These are phyloP conservation scores for Lithophane leautieri DNA, from an alignment of 2,888 invertebrate genomes.

Conservation along the genomic window DNA sequence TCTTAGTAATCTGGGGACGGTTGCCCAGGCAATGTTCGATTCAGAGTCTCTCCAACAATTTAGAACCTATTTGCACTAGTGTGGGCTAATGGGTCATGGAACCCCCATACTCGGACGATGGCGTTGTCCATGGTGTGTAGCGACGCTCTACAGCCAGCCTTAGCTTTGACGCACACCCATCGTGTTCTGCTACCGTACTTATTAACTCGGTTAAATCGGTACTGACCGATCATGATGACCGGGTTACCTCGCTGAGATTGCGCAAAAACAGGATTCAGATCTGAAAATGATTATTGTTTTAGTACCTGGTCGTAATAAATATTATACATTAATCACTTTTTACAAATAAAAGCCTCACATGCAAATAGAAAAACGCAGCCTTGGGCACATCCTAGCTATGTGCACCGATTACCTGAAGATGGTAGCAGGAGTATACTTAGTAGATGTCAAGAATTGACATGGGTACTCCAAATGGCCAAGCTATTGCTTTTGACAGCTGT, in stretches of 20 bases:
- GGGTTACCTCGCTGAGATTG: conserved; percentile 87
- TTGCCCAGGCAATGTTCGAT: neutral
- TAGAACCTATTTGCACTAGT: conserved; percentile 86
- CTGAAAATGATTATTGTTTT: conserved; percentile 77
- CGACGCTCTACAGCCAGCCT: conserved; percentile 86
- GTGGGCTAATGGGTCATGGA: conserved; percentile 86
- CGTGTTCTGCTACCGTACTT: conserved; percentile 85
- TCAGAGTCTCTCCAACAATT: conserved; percentile 14
- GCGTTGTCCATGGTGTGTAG: conserved; percentile 87
- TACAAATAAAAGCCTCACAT: neutral
- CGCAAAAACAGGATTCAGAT: conserved; percentile 86
- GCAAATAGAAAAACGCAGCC: neutral
- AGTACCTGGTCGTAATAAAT: conserved; percentile 55
- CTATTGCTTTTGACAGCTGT: too few species aligned
- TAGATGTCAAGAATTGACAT: neutral
- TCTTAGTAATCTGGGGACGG: conserved; percentile 16
- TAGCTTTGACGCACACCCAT: conserved; percentile 88
- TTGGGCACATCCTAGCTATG: too few species aligned
- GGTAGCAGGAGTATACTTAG: neutral
- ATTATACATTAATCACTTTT: neutral
- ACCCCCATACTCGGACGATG: conserved; percentile 87
- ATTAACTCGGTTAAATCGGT: conserved; percentile 87
- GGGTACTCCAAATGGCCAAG: neutral
- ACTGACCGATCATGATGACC: conserved; percentile 88
- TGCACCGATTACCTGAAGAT: neutral